Base-by-base conservation (phyloP, 2,113 vertebrate species). In the Callipepla californica region DNA sequence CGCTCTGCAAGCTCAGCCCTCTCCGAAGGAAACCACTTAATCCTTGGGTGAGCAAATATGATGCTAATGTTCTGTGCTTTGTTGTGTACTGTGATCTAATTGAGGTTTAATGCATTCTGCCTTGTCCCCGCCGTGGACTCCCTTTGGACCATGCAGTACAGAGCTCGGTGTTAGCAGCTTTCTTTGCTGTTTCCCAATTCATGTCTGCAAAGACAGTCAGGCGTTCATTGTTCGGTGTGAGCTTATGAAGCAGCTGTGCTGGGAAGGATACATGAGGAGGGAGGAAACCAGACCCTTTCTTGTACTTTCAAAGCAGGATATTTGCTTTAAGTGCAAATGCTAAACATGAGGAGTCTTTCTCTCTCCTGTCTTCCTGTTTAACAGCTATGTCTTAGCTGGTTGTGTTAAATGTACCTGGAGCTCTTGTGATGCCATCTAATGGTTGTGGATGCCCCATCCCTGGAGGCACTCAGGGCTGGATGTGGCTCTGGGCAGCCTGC, bases 31-130 rank as follows among this genome's bases (percentile, higher is more conserved):
- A 96, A 80, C 80, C 75, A 63, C 85, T 96, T 97, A 95, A 94
- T 96, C 89, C 95, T 96, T 96, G 93, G 88, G 48, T 97, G 96
- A 97, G 94, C 94, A 96, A 92, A 93, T 91, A 17, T 5, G 92
- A 92, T 85, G 92, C 16, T 92, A 65, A 78, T 20, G 58, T 77
- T 81, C 70, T 8, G 21, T 57, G 85, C 83, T 92, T 79, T 83
- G 69, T 59, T 69, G 45, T 97, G 89, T 94, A 95, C 97, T 94
- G 83, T 97, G 97, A 98, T 98, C 97, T 98, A 97, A 98, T 97
- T 97, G 98, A 97, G 96, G 95, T 95, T 97, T 97, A 98, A 97
- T 98, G 97, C 95, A 97, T 97, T 97, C 93, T 90, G 86, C 96
- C 93, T 58, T 97, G 97, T 90, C 98, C 97, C 89, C 89, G 83